phyloP scores from a whole-genome alignment of 2,113 vertebrate species.

The Channa maculata region DNA sequence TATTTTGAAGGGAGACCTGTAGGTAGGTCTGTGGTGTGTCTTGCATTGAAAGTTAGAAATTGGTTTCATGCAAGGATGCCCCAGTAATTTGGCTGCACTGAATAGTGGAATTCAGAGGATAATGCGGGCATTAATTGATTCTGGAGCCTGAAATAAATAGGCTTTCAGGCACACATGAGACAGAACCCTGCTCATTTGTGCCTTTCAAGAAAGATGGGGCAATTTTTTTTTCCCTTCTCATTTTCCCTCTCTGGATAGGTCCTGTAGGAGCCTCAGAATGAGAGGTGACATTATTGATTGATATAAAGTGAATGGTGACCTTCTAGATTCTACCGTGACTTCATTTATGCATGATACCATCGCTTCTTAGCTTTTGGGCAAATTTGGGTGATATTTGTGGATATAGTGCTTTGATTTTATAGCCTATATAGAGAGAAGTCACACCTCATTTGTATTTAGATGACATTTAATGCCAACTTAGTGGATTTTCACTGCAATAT shows the following conservation, averaged over 20 bases:
- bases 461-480: constrained; percentile 70
- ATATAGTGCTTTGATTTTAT: constrained; percentile 55
- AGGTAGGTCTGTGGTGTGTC: constrained; percentile 66
- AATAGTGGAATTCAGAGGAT: constrained; percentile 82
- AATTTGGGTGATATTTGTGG: constrained; percentile 63
- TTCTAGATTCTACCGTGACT: constrained; percentile 65
- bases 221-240: constrained; percentile 16
- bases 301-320: constrained; percentile 70
- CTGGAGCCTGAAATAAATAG: constrained; percentile 82
- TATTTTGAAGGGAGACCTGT: constrained; percentile 62
- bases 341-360: constrained; percentile 51
- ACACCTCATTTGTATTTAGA: constrained; percentile 68
- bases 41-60: constrained; percentile 79
- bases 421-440: constrained; percentile 61
- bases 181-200: constrained; percentile 61
- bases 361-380: constrained; percentile 54
- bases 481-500: constrained; percentile 58
- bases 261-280: constrained; percentile 56
- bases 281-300: constrained; percentile 70
- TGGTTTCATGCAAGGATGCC: constrained; percentile 82
- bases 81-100: constrained; percentile 76
- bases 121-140: constrained; percentile 85
- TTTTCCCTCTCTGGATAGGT: constrained; percentile 26
- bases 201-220: constrained; percentile 33
- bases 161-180: constrained; percentile 66